Percentiles rank a stretch among this genome's conserved stretches.
Conservation (phyloP, 2,888 invertebrate genomes). For the Spisula subtruncata region DNA sequence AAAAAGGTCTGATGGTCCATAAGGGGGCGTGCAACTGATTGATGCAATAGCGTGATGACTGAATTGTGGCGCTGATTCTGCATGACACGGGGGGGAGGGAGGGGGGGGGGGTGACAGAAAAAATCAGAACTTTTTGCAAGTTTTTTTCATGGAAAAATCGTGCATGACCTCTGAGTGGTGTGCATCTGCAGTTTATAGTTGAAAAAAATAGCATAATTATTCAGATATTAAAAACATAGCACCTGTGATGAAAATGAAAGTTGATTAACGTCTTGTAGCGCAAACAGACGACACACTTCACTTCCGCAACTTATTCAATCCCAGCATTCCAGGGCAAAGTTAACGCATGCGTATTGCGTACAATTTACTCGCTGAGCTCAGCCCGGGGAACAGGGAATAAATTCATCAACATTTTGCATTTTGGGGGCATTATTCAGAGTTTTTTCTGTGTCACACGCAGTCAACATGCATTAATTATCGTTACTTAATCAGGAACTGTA, state of each 20-base stretch:
- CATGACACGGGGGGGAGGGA: too few species aligned
- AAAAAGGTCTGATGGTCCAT: too few species aligned
- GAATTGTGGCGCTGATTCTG: too few species aligned
- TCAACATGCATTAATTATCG: background rate
- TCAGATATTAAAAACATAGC: too few species aligned
- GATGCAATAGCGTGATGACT: too few species aligned
- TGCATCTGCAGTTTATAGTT: too few species aligned
- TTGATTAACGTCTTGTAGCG: background rate
- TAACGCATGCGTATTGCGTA: slow-evolving; percentile 65
- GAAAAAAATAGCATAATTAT: too few species aligned
- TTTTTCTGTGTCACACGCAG: background rate
- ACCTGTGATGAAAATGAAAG: background rate
- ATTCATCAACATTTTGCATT: background rate
- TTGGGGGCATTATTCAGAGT: background rate
- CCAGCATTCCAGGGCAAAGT: slow-evolving; percentile 49
- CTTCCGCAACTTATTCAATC: slow-evolving; percentile 67
- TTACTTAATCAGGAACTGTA: background rate
- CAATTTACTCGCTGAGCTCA: slow-evolving; percentile 35
- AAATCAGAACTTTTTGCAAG: too few species aligned
- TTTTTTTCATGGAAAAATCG: too few species aligned
- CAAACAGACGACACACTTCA: slow-evolving; percentile 70
- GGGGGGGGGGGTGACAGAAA: too few species aligned
- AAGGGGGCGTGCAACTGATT: too few species aligned
- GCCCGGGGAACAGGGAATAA: background rate
- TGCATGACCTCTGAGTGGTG: too few species aligned